Evolutionary conservation across 2,888 invertebrate genomes (phyloP).

Genomic region (Crioceris asparagi): DNA sequence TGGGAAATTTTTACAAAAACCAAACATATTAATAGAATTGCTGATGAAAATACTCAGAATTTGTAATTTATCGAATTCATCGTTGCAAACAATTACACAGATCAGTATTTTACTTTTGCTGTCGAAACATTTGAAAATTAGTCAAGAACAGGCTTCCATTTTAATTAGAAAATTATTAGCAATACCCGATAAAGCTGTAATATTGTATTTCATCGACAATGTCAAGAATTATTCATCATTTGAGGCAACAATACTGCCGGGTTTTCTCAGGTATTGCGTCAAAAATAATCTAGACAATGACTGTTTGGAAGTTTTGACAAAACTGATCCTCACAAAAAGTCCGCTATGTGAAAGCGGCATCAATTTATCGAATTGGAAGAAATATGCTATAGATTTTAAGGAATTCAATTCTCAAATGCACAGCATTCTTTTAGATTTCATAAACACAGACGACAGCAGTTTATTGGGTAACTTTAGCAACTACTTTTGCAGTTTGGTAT

Average conservation of each 20-base stretch:
- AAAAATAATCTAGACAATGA: constrained; percentile 44
- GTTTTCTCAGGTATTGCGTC: constrained; percentile 49
- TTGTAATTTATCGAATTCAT: constrained; percentile 38
- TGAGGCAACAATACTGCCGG: constrained; percentile 61
- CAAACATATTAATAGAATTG: constrained; percentile 48
- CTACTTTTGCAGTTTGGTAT: constrained; percentile 43
- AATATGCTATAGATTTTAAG: constrained; percentile 52
- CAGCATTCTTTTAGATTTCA: constrained; percentile 34
- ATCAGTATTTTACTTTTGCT: constrained; percentile 49
- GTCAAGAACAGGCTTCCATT: constrained; percentile 63
- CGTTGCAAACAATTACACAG: constrained; percentile 43
- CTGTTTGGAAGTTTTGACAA: constrained; percentile 50
- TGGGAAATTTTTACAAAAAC: constrained; percentile 52
- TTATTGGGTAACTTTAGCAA: constrained; percentile 37
- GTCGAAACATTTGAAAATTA: constrained; percentile 51
- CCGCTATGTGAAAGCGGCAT: constrained; percentile 51
- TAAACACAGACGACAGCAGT: constrained; percentile 35
- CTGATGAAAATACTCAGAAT: constrained; percentile 43
- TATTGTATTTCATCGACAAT: constrained; percentile 55
- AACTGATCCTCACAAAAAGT: constrained; percentile 56
- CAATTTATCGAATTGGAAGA: constrained; percentile 51
- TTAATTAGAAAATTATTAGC: constrained; percentile 53
- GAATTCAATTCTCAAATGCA: constrained; percentile 35
- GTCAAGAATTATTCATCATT: constrained; percentile 57
- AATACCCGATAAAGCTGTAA: constrained; percentile 44